Percentiles rank a stretch among this genome's conserved stretches.
phyloP scores from a whole-genome alignment of 2,888 invertebrate species.

The Lycophotia porphyrea region DNA sequence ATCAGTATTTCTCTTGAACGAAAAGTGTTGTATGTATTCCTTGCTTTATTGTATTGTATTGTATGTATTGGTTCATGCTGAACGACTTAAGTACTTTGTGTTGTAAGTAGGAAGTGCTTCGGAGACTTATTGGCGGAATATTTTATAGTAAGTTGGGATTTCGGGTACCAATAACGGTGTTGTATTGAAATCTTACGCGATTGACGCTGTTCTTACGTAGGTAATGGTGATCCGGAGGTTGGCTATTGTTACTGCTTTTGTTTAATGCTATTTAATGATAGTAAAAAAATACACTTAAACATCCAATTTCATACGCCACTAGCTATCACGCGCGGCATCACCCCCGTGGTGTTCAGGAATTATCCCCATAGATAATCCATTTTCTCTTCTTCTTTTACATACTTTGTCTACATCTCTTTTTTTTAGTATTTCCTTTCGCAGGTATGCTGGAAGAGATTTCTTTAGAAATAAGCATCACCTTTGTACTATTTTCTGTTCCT shows the following conservation, averaged over 20 bases:
- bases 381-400: too few relatives aligned
- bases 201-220: too few relatives aligned
- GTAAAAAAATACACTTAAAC: neutral
- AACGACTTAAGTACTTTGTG: slow-evolving; percentile 43
- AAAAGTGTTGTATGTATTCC: slow-evolving; percentile 30
- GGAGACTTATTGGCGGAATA: slow-evolving; percentile 32
- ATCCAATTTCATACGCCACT: neutral
- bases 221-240: neutral
- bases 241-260: neutral
- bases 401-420: too few relatives aligned
- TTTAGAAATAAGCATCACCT: too few relatives aligned
- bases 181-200: neutral
- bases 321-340: neutral
- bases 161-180: neutral
- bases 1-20: slow-evolving; percentile 48
- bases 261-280: neutral
- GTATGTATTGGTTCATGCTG: slow-evolving; percentile 27
- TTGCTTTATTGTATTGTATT: slow-evolving; percentile 31
- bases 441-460: too few relatives aligned
- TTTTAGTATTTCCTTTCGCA: too few relatives aligned
- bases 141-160: slow-evolving; percentile 24
- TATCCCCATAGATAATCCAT: neutral
- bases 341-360: too few relatives aligned
- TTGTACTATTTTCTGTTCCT: too few relatives aligned
- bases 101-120: slow-evolving; percentile 28